Percentiles rank a stretch among this genome's conserved stretches.
phyloP scores from a whole-genome alignment of 2,113 vertebrate genomes.

The Lepus timidus region DNA sequence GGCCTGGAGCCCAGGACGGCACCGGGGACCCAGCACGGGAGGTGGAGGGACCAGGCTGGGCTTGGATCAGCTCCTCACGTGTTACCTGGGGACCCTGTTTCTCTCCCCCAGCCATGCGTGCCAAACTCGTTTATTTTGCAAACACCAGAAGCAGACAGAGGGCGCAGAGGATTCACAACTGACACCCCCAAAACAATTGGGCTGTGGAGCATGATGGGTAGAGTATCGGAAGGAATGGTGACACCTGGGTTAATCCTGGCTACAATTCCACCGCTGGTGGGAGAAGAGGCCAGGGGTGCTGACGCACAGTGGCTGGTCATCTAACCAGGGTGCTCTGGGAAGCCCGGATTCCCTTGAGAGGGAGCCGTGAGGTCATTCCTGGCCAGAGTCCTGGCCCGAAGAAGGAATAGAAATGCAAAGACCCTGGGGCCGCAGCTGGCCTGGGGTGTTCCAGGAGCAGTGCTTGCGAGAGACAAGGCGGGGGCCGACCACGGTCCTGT shows the following conservation, averaged over 20 bases:
- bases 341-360: not conserved
- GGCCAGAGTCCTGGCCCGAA: not conserved
- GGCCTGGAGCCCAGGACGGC: not conserved
- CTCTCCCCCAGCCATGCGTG: no score
- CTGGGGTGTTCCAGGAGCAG: not conserved
- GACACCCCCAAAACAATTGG: not conserved
- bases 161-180: rapidly evolving
- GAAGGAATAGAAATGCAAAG: conserved; percentile 3
- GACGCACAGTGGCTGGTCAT: not conserved
- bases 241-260: no score
- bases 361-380: not conserved
- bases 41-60: not conserved
- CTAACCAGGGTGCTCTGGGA: not conserved
- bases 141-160: not conserved
- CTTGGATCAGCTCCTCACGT: not conserved
- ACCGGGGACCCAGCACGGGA: not conserved
- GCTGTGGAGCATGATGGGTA: not conserved
- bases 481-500: rapidly evolving
- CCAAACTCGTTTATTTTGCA: not conserved
- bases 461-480: not conserved
- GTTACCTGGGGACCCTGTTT: not conserved
- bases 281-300: not conserved
- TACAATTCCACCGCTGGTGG: not conserved
- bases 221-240: no score
- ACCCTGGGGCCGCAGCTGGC: not conserved